These are phyloP conservation scores for Neomorphus geoffroyi DNA, from an alignment of 2,797 vertebrate genomes.

Conservation along the genomic window DNA sequence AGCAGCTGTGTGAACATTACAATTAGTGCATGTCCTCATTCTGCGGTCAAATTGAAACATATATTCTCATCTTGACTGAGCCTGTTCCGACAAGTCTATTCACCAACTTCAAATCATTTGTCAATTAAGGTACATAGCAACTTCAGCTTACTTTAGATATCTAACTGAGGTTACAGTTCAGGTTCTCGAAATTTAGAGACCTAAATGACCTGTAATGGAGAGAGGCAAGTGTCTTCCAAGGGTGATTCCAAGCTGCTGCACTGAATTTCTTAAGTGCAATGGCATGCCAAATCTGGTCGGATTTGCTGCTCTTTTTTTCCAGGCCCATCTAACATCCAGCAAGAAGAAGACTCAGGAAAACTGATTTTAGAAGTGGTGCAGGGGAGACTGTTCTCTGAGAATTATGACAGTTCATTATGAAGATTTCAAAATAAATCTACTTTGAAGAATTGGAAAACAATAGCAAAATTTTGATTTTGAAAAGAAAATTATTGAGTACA, in stretches of 20 bases:
- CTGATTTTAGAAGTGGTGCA: background rate
- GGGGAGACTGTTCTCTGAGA: background rate
- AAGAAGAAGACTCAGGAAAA: background rate
- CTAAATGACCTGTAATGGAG: background rate
- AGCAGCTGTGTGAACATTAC: constrained; percentile 4
- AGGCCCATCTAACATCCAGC: background rate
- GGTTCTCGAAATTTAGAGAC: background rate
- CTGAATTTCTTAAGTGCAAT: background rate
- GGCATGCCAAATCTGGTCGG: background rate
- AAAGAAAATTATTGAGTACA: background rate
- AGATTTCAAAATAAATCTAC: background rate
- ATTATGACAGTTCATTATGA: background rate
- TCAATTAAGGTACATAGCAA: background rate
- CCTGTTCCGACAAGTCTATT: background rate
- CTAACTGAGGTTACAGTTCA: background rate
- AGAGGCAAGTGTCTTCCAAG: background rate
- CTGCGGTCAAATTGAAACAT: background rate
- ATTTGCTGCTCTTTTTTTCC: background rate
- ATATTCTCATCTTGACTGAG: background rate
- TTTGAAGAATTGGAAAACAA: background rate
- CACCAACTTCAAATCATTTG: background rate
- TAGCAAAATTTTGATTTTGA: background rate
- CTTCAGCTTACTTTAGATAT: background rate
- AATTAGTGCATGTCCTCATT: constrained; percentile 12
- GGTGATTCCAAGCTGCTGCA: background rate